Evolutionary conservation across 2,888 invertebrate species (phyloP).

Genomic region (Graphium colonna): DNA sequence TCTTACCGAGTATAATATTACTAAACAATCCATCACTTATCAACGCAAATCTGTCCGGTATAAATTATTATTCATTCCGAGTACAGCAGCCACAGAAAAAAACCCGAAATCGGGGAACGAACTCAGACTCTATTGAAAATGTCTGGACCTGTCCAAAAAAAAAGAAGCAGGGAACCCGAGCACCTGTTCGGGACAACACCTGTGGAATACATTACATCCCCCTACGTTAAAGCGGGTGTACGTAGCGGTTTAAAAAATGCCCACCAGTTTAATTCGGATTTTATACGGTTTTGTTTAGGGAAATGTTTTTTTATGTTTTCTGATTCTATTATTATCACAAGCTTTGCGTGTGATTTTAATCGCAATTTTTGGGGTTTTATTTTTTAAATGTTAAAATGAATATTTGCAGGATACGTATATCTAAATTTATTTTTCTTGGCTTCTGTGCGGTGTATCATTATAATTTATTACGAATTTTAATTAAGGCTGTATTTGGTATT

Average conservation of each 20-base stretch:
- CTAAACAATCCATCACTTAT: slow-evolving; percentile 4
- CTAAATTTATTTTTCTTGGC: too few relatives aligned
- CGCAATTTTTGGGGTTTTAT: too few relatives aligned
- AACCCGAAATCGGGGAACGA: slow-evolving; percentile 53
- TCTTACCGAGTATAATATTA: background rate
- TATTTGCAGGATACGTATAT: too few relatives aligned
- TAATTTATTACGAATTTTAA: too few relatives aligned
- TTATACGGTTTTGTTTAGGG: background rate
- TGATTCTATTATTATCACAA: too few relatives aligned
- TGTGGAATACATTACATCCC: slow-evolving; percentile 62
- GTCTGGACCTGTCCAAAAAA: slow-evolving; percentile 59
- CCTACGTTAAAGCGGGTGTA: slow-evolving; percentile 22
- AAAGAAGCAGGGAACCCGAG: slow-evolving; percentile 37
- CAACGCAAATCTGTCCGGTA: slow-evolving; percentile 39
- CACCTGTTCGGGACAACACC: slow-evolving; percentile 69
- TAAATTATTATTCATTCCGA: slow-evolving; percentile 59
- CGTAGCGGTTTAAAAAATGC: slow-evolving; percentile 7
- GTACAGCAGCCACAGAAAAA: slow-evolving; percentile 36
- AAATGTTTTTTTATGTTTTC: too few relatives aligned
- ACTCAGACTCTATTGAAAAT: slow-evolving; percentile 63
- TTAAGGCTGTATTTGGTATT: too few relatives aligned
- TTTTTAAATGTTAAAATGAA: too few relatives aligned
- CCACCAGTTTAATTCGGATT: slow-evolving; percentile 16
- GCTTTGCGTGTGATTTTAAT: too few relatives aligned
- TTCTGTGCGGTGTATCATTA: too few relatives aligned